Evolutionary conservation across 2,888 invertebrate genomes (phyloP), one percentile per base, ranked within the genome.

Genomic region (Agrenia bidenticulata): DNA sequence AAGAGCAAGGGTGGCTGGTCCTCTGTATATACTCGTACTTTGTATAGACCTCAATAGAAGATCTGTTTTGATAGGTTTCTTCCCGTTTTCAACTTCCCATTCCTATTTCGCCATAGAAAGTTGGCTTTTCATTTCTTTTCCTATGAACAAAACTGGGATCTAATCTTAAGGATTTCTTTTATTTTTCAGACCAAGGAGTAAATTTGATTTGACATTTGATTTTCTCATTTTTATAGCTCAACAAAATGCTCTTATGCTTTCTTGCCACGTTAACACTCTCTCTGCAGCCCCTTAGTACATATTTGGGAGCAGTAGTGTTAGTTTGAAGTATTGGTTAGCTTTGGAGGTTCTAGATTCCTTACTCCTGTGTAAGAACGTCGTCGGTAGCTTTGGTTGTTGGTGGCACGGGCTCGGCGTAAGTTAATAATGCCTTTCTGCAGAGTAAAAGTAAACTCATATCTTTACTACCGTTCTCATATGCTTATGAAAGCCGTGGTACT

Each of bases 201-300:
- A 66, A 68, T 71, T 64, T 61, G 62, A 68, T 71, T 71, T 68
- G 68, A 63, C 66, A 71, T 71, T 71, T 68, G 71, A 71, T 71
- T 68, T 68, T 57, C 62, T 54, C 50, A 58, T 45, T 45, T 58
- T 58, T 51, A 51, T 19, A 51, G 51, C 51, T 51, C 51, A 51
- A 51, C 51, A 51, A 51, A 51, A 51, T 45, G 45, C 45, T 45
- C 45, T 45, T 45, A 45, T 32, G 32, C 45, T 51, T 51, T 51
- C 24, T 15, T 51, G 24, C 51, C 51, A 23, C 19, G 51, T 51
- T 51, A 24, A 24, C 24, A 23, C 13, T 51, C 19, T 13, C 17
- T 51, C 24, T 51, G 4, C 15, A 15, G 4, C 39, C 9, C 15
- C 19, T 45, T 45, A 45, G 15, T 17, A 45, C n/a, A 45, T 45